These are phyloP conservation scores for Threskiornis aethiopicus DNA, from an alignment of 2,797 vertebrate species.

Conservation along the genomic window DNA sequence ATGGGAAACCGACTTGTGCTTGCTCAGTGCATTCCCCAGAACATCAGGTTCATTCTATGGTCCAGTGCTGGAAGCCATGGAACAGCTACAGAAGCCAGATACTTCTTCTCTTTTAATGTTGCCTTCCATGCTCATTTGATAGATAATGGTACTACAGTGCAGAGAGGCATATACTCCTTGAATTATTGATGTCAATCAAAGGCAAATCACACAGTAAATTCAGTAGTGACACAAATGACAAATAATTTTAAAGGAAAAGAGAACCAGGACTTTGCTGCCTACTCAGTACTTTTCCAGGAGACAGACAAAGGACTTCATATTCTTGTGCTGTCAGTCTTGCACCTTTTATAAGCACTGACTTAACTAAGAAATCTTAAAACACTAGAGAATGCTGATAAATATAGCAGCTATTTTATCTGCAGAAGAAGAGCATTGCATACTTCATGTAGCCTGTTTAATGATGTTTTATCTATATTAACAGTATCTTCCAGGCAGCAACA, in stretches of 20 bases:
- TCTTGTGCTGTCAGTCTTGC: constrained; percentile 40
- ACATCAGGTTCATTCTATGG: not conserved
- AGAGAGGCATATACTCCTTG: not conserved
- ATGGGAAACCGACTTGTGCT: not conserved
- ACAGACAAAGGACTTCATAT: constrained; percentile 26
- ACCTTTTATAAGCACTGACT: not conserved
- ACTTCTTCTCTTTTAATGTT: not conserved
- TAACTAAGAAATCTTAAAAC: constrained; percentile 25
- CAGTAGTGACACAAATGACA: constrained; percentile 16
- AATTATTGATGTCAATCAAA: constrained; percentile 52
- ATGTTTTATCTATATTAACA: constrained; percentile 27
- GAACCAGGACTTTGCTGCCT: constrained; percentile 11
- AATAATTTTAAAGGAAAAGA: constrained; percentile 45
- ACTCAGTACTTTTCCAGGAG: constrained; percentile 52
- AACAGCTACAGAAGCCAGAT: not conserved
- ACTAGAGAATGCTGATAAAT: constrained; percentile 31
- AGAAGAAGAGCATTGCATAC: not conserved
- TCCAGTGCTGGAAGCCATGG: not conserved
- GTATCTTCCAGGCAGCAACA: not conserved
- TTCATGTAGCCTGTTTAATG: not conserved
- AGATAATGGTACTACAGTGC: not conserved
- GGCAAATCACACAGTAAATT: constrained; percentile 14
- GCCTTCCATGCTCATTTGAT: not conserved
- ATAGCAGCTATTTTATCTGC: constrained; percentile 45
- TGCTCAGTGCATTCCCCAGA: not conserved